Base-by-base conservation (phyloP, 2,797 vertebrate species). In the Pteronotus mesoamericanus region DNA sequence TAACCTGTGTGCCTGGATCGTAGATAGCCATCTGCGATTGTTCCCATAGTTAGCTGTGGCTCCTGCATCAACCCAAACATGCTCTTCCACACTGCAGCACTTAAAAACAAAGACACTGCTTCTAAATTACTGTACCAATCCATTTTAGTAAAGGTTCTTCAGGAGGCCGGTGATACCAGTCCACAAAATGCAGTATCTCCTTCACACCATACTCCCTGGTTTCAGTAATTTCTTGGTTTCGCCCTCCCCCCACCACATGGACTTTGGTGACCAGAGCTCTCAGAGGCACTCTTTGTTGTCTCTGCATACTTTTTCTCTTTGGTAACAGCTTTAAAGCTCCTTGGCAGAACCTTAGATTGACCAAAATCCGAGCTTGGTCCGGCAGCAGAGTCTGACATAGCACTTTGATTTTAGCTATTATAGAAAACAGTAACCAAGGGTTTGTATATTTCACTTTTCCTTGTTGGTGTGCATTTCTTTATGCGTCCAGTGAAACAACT, bases 381-480 rank as follows among this genome's bases (percentile, higher is more conserved):
- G 85, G 32, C 57, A 66, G 79, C 19, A 37, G 26, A 55, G 18
- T 71, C 37, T 89, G n/a, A 59, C 39, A 71, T 39, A 89, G 74
- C 48, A 39, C 9, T 85, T 89, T 61, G 44, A 55, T 93, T 66
- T 90, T 83, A 55, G 59, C 37, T 71, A 2, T 77, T 86, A 42
- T 16, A 68, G 44, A 29, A 42, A 82, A 55, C n/a, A 86, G 1
- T 66, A 51, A 77, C 34, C 22, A 48, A 90, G 37, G n/a, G n/a
- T 64, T 69, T 83, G n/a, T 75, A 10, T 53, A 5, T 66, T 92
- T 42, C 6, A 39, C 51, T 37, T 69, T 44, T 88, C 83, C 32
- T 68, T 66, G 22, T 6, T 37, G 34, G 29, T 75, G 77, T 89
- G 15, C 18, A 11, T 75, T 95, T 87, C 39, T 55, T 80, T 85